Evolutionary conservation across 2,888 invertebrate species (phyloP).

Genomic region (Tyria jacobaeae): DNA sequence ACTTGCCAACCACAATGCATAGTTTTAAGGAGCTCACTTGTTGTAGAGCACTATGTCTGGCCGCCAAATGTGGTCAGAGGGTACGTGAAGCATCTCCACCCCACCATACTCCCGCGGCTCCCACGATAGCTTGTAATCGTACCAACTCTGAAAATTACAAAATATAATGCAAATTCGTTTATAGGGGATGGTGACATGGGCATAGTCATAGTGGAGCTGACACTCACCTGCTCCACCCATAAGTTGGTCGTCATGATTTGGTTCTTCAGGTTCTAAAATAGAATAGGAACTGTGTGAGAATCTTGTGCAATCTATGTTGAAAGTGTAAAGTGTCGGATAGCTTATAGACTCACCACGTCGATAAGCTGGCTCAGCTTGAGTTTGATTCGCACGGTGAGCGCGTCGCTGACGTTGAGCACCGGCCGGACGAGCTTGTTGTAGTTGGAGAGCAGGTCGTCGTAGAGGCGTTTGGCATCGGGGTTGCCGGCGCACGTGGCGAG

Average conservation of each 20-base stretch:
- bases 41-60: slow-evolving; percentile 98
- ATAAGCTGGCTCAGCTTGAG: slow-evolving; percentile 98
- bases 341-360: slow-evolving; percentile 93
- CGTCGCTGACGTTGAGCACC: slow-evolving; percentile 97
- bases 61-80: slow-evolving; percentile 98
- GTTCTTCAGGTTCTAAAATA: slow-evolving; percentile 95
- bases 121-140: slow-evolving; percentile 98
- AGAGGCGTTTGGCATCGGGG: slow-evolving; percentile 97
- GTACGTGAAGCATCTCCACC: slow-evolving; percentile 97
- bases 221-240: slow-evolving; percentile 91
- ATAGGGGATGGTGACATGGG: not conserved
- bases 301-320: not conserved
- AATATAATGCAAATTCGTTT: not conserved
- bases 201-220: not conserved
- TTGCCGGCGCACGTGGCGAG: slow-evolving; percentile 90
- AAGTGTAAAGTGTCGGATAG: not conserved
- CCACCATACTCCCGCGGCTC: slow-evolving; percentile 98
- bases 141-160: slow-evolving; percentile 90
- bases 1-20: not conserved
- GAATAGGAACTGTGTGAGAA: not conserved
- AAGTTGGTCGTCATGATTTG: slow-evolving; percentile 98
- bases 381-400: slow-evolving; percentile 97
- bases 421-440: slow-evolving; percentile 99
- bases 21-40: slow-evolving; percentile 88
- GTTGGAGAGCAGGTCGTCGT: slow-evolving; percentile 97